These are phyloP conservation scores for Xylophagus ater DNA, from an alignment of 2,888 invertebrate genomes.

Conservation along the genomic window DNA sequence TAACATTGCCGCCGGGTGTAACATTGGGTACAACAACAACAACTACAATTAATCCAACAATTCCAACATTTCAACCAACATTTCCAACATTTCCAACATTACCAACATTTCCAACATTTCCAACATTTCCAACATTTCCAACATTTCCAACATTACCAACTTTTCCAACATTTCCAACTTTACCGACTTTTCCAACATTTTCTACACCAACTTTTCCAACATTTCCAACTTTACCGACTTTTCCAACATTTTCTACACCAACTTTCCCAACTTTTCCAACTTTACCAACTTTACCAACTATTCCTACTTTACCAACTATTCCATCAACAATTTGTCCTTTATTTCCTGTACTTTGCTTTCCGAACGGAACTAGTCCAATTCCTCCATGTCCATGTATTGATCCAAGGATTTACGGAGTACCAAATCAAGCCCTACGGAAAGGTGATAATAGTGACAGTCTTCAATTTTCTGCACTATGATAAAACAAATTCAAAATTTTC, in stretches of 20 bases:
- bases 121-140: constrained; percentile 15
- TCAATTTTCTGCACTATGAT: neutral
- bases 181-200: constrained; percentile 4
- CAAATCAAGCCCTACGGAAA: constrained; percentile 1
- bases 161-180: neutral
- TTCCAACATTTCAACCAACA: constrained; percentile 12
- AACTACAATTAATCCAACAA: constrained; percentile 12
- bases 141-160: constrained; percentile 7
- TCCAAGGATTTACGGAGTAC: constrained; percentile 20
- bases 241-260: constrained; percentile 20
- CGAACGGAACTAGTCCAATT: constrained; percentile 28
- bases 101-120: constrained; percentile 17
- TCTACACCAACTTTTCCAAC: constrained; percentile 6
- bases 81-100: constrained; percentile 13
- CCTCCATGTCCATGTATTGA: constrained; percentile 37
- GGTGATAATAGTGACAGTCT: neutral
- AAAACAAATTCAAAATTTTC: neutral
- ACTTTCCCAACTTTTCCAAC: constrained; percentile 19
- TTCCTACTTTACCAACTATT: constrained; percentile 15
- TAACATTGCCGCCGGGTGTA: constrained; percentile 25
- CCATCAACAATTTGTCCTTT: constrained; percentile 23
- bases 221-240: constrained; percentile 2
- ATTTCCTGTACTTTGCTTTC: constrained; percentile 29
- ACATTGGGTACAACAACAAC: constrained; percentile 19
- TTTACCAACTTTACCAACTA: constrained; percentile 1